phyloP scores from a whole-genome alignment of 2,113 vertebrate species.

The zebrafish (Danio rerio) region GRCz12tu NC_133185.1:30660501-30661000 shows the following conservation, averaged over 20 bases:
- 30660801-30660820: neutral
- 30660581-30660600: neutral
- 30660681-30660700: neutral
- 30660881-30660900: too few relatives aligned
- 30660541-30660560: neutral
- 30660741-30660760: too few relatives aligned
- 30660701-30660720: neutral
- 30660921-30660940: too few relatives aligned
- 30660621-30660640: neutral
- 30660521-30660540: neutral
- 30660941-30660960: too few relatives aligned
- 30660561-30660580: neutral
- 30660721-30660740: neutral
- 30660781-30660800: neutral
- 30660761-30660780: neutral
- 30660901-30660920: too few relatives aligned
- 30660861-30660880: too few relatives aligned
- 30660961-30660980: too few relatives aligned
- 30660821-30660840: neutral
- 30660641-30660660: neutral
- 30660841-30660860: neutral
- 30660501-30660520: neutral
- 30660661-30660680: neutral
- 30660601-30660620: neutral
- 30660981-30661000: too few relatives aligned